Evolutionary conservation across 1,140 invertebrate species (phyloP).

Genomic region (Brachionus rubens): DNA sequence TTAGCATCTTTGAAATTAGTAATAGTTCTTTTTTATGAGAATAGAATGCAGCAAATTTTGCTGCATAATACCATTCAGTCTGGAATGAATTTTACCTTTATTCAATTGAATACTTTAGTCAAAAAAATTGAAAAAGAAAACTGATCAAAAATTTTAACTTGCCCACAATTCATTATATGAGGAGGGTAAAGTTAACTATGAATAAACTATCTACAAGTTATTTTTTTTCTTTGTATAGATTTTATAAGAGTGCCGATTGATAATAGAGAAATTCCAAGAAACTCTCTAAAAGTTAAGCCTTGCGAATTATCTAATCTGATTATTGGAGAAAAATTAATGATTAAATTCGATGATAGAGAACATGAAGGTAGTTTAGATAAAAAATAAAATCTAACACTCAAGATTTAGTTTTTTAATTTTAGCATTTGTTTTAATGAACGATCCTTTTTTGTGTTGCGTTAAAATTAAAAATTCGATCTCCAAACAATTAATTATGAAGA

Average conservation of each 20-base stretch:
- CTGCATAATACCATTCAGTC: no score
- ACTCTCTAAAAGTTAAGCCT: not conserved
- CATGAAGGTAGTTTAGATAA: not conserved
- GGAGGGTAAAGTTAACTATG: not conserved
- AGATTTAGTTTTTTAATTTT: not conserved
- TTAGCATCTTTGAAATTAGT: no score
- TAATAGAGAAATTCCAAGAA: not conserved
- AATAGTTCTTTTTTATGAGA: no score
- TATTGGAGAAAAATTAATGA: not conserved
- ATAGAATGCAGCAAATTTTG: no score
- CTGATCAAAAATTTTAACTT: no score
- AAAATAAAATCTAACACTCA: not conserved
- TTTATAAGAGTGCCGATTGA: not conserved
- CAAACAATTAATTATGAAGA: not conserved
- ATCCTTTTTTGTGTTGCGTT: not conserved
- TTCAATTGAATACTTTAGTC: no score
- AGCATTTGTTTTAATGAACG: conserved; percentile 3
- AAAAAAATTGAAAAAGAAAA: no score
- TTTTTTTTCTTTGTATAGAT: not conserved
- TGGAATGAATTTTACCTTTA: no score
- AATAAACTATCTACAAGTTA: not conserved
- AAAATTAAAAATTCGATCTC: not conserved
- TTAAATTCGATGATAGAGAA: not conserved
- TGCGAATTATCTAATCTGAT: not conserved
- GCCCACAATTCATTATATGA: not conserved